These are phyloP conservation scores for Globodera rostochiensis DNA, from an alignment of 1,140 invertebrate species.

Conservation along the genomic window DNA sequence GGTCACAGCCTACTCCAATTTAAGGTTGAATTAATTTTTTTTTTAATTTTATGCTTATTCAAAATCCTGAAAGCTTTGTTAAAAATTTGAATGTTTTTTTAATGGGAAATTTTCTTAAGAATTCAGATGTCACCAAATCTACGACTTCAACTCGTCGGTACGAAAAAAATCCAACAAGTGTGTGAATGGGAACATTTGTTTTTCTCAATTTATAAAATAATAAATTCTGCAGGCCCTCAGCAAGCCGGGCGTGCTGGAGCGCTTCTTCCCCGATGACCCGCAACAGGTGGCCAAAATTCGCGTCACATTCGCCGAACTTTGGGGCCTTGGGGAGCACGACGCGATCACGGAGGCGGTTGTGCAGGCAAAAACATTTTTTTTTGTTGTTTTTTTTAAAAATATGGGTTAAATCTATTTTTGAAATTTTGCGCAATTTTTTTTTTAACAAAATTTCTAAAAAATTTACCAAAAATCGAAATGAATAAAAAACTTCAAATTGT, in stretches of 20 bases:
- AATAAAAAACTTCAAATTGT: no score
- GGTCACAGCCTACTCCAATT: no score
- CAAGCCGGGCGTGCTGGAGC: constrained; percentile 74
- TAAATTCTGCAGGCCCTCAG: constrained; percentile 35
- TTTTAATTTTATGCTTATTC: constrained; percentile 64
- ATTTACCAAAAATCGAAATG: no score
- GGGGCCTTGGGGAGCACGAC: constrained; percentile 75
- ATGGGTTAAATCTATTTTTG: no score
- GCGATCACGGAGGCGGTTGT: constrained; percentile 49
- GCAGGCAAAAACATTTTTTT: constrained; percentile 13
- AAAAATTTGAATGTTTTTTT: no score
- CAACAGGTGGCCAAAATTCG: constrained; percentile 72
- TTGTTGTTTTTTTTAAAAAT: neutral
- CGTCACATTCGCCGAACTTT: constrained; percentile 85
- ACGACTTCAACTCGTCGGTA: constrained; percentile 73
- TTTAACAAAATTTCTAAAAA: no score
- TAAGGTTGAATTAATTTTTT: no score
- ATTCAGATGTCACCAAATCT: constrained; percentile 93
- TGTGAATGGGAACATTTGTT: no score
- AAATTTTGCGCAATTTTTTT: no score
- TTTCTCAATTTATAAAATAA: no score
- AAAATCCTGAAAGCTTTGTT: constrained; percentile 61
- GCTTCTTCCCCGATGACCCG: constrained; percentile 69
- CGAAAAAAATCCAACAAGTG: constrained; percentile 70
- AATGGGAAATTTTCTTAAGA: no score